Conservation (phyloP, 2,113 vertebrate genomes). For the Pogonocichla stellata region DNA sequence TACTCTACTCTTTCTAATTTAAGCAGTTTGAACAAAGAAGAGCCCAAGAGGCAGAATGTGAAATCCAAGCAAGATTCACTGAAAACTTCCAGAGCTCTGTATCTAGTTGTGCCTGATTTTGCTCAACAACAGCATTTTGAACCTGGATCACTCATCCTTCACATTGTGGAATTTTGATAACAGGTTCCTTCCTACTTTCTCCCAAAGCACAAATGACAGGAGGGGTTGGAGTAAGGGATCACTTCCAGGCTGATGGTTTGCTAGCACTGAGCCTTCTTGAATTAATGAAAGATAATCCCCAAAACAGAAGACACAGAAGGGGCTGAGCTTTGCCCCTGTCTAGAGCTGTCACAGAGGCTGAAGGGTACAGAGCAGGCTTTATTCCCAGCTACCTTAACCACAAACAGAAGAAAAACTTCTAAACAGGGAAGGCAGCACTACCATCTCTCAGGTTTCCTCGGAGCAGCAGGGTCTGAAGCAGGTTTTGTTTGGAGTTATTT, state of each 20-base stretch:
- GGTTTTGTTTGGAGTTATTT: not conserved
- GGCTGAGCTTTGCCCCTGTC: not conserved
- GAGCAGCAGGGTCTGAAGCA: accelerated
- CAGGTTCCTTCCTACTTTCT: not conserved
- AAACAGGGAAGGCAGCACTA: not conserved
- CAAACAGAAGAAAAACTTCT: not conserved
- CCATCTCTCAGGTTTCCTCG: not conserved
- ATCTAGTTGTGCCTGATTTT: not conserved
- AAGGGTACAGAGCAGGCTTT: not conserved
- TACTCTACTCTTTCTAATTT: not conserved
- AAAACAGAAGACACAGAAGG: not conserved
- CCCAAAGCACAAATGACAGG: not conserved
- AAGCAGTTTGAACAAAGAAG: not conserved
- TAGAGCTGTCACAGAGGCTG: not conserved
- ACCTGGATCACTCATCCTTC: not conserved
- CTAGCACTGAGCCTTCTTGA: not conserved
- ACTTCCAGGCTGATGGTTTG: not conserved
- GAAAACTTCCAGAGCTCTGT: not conserved
- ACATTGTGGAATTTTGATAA: not conserved
- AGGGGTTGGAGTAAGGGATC: not conserved
- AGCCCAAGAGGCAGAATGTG: not conserved
- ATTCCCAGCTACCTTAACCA: not conserved
- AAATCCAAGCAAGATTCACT: not conserved
- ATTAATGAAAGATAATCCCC: not conserved
- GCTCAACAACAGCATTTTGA: not conserved